Base-by-base conservation (phyloP, 1,140 invertebrate genomes). In the Lordiphosa mommai region DNA sequence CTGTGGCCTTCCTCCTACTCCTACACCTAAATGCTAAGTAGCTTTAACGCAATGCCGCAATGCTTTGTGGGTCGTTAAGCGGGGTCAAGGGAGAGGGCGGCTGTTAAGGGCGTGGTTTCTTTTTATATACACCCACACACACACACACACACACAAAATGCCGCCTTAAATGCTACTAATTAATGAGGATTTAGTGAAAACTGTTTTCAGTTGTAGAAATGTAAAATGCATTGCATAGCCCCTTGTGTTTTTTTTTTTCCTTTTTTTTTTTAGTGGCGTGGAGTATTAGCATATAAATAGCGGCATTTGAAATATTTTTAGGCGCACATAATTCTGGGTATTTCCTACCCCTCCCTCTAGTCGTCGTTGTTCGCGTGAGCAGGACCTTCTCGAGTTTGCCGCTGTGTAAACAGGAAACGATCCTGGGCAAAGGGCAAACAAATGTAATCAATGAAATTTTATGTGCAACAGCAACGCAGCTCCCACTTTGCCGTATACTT, bases 391-490 rank as follows among this genome's bases (percentile, higher is more conserved):
- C 61, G 63, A 58, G 70, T 70, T 67, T 51, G 51, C 50, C 51
- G 14, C 60, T 79, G 60, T 80, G 74, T 72, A 82, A 84, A 82
- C 77, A 77, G 77, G 77, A 84, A 84, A 72, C 51, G 79, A 84
- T 66, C 72, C 72, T 66, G 70, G 57, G 36, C 59, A 63, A 63
- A 63, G 59, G 60, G 68, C 74, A 74, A 85, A 85, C 79, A 84
- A 84, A 85, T 84, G 72, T 84, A 84, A 84, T 84, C 77, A 84
- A 84, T 84, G 77, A 85, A 85, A 77, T 82, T 82, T 82, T 77
- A 82, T 84, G 77, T 82, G 77, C 77, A 82, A 72, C 77, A 76
- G 72, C 69, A 84, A 84, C 77, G 77, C 77, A 72, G 56, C 61
- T 34, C 51, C 33, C 23, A 7, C 23, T 27, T 43, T 13, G 46